Conservation (phyloP, 2,113 vertebrate species). For the Gambusia affinis region DNA sequence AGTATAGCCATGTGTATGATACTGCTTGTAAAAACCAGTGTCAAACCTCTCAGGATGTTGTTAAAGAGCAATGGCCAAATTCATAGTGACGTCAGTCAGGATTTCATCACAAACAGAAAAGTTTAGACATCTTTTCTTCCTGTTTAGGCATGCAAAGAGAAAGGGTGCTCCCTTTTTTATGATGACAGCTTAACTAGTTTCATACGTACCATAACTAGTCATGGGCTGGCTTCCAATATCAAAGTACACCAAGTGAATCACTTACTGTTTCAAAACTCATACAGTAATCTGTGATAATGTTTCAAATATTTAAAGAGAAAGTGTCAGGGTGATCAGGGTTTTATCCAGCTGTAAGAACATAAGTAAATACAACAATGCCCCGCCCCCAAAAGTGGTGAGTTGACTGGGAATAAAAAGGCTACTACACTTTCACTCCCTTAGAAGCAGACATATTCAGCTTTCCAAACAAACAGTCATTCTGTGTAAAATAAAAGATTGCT, state of each 20-base stretch:
- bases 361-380: too few relatives aligned
- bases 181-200: background rate
- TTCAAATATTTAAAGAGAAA: background rate
- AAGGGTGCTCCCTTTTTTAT: slow-evolving; percentile 25
- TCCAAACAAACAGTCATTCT: too few relatives aligned
- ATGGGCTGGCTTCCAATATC: background rate
- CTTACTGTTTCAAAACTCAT: background rate
- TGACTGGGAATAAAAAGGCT: too few relatives aligned
- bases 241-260: background rate
- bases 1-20: background rate
- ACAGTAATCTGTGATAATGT: background rate
- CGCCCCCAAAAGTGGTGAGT: too few relatives aligned
- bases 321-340: background rate
- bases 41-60: background rate
- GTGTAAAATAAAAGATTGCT: too few relatives aligned
- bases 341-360: too few relatives aligned
- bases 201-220: background rate
- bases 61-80: background rate
- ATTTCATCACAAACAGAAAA: slow-evolving; percentile 17
- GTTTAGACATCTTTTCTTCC: slow-evolving; percentile 33
- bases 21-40: background rate
- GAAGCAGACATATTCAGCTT: too few relatives aligned
- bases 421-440: too few relatives aligned
- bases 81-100: background rate
- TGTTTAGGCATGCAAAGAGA: slow-evolving; percentile 26